Base-by-base conservation (phyloP, 2,113 vertebrate species). In the Ancistrus triradiatus region DNA sequence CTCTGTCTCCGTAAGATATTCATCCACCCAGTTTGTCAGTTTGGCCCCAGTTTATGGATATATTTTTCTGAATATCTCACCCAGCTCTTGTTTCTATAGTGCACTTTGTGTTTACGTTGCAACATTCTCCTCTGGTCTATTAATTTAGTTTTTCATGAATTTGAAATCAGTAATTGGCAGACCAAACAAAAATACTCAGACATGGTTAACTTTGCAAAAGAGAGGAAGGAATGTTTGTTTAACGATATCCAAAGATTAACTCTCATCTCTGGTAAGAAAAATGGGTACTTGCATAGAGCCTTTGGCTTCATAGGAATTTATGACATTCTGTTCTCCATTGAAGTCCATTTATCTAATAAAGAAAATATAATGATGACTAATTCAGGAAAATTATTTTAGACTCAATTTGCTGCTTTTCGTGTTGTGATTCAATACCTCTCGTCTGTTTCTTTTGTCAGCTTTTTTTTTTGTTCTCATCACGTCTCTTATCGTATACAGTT, bases 101-200 rank as follows among this genome's bases (percentile, higher is more conserved):
- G 31, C 17, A 7, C 33, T 59, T 48, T 47, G 21, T 51, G 28
- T 51, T 57, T 57, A 35, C 21, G 27, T 35, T 19, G 52, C 52
- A 69, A 57, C 66, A 56, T 60, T 43, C 28, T 73, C 43, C 7
- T 49, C 42, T 53, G 42, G 15, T 67, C 24, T 25, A 59, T 43
- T 49, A 50, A 42, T 49, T 18, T 43, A 55, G 49, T 44, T 69
- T 59, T n/a, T 56, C 27, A 52, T 19, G 10, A 35, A 51, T 33
- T 3, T 19, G 24, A 33, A 51, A 68, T 69, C 33, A 69, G 61
- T 48, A 69, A 60, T n/a, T 24, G 49, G 58, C 55, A 69, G 71
- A 69, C 66, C 66, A 74, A 74, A 74, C 61, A 74, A 65, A 74
- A 74, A 74, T 61, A 65, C 55, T 60, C 43, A 69, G 66, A 73